Evolutionary conservation across 1,140 invertebrate species (phyloP).

Genomic region (Charaxes varanes): DNA sequence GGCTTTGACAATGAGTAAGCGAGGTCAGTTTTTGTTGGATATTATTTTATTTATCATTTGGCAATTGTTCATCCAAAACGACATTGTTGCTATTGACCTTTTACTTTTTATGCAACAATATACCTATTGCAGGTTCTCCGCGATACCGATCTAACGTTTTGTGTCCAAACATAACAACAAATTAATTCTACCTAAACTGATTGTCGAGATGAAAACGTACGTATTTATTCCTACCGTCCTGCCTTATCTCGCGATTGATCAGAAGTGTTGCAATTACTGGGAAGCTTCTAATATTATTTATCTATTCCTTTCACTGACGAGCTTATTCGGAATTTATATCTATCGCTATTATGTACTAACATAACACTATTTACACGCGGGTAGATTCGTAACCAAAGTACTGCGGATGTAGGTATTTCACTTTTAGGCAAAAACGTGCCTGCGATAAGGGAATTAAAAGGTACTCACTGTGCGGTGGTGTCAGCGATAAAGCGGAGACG

Average conservation of each 20-base stretch:
- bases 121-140: conserved; percentile 1
- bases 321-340: no score
- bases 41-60: conserved; percentile 49
- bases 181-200: no score
- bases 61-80: conserved; percentile 57
- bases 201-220: no score
- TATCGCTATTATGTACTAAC: no score
- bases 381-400: no score
- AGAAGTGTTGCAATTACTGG: conserved; percentile 15
- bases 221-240: conserved; percentile 18
- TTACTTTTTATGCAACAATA: conserved; percentile 31
- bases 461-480: conserved; percentile 85
- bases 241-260: conserved; percentile 35
- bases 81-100: conserved; percentile 57
- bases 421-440: no score
- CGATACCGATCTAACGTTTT: conserved; percentile 3
- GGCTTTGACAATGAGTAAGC: conserved; percentile 51
- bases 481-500: conserved; percentile 83
- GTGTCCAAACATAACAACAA: no score
- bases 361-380: no score
- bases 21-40: conserved; percentile 54
- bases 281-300: conserved; percentile 3
- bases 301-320: conserved; percentile 1
- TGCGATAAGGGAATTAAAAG: background rate
- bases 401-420: no score